Base-by-base conservation (phyloP, 30 jellyfish, hydroid and myxozoan genomes). In the Aurelia sp. region DNA sequence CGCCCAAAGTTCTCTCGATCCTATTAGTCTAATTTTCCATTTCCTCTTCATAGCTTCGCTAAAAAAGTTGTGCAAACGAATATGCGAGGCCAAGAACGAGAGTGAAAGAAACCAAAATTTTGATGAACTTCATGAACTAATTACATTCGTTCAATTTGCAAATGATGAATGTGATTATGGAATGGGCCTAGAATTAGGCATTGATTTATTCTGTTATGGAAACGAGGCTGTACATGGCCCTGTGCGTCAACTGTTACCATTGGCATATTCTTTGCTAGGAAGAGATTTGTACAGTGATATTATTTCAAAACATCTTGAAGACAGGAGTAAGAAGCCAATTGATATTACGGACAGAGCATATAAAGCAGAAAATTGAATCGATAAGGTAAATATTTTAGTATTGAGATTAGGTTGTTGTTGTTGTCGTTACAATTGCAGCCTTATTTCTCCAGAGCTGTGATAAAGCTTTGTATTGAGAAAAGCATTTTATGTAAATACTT, bases 141-240 rank as follows among this genome's bases (percentile, higher is more conserved):
- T 92, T 16, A 92, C 97, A 16, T 40, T 92, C 20, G 93, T 92
- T 35, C 97, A 92, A 63, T 92, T 92, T 66, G 98, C 98, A 22
- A 92, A 92, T 64, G 98, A 92, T 63, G 98, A 92, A 71, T 92
- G 98, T 70, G 98, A 92, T 68, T 92, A 87, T 72, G 98, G 98
- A 55, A 92, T 92, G 98, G 98, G 98, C 62, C 74, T 70, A 11
- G 98, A 92, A 66, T 74, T 92, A 18, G 98, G 98, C 65, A 88
- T 87, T 21, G 96, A 92, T 83, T 62, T 92, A 70, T 92, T 92
- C 64, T 35, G 88, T 12, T 66, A 52, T 68, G 98, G 96, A 19
- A 60, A 73, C 20, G 97, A 86, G 35, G 76, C 65, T 19, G 78
- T 92, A 51, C 86, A 82, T 17, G 62, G 88, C 57, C 60, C 59